Evolutionary conservation across 2,888 invertebrate genomes (phyloP).

Genomic region (Lasioglossum zephyrum): DNA sequence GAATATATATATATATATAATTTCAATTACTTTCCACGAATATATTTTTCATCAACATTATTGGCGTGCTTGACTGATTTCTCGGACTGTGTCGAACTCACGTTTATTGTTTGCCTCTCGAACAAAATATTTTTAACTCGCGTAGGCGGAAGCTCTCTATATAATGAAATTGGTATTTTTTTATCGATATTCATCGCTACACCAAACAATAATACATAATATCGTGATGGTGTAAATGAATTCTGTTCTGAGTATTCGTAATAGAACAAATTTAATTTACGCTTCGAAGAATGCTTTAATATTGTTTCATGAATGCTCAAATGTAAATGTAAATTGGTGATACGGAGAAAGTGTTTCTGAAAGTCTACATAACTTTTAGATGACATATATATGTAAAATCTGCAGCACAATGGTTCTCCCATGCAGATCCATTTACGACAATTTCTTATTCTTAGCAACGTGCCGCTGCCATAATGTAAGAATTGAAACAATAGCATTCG

Average conservation of each 20-base stretch:
- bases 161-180: slow-evolving; percentile 8
- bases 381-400: neutral
- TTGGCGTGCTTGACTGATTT: neutral
- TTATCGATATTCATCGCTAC: neutral
- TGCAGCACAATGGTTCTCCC: neutral
- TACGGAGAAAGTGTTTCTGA: neutral
- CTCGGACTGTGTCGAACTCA: neutral
- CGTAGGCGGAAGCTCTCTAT: neutral
- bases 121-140: neutral
- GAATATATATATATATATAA: neutral
- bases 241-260: neutral
- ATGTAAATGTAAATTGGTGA: neutral
- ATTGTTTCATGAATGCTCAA: neutral
- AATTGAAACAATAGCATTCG: slow-evolving; percentile 1
- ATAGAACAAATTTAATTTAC: neutral
- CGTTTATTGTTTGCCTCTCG: neutral
- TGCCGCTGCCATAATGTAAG: neutral
- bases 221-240: neutral
- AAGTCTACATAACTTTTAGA: neutral
- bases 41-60: slow-evolving; percentile 9
- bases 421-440: neutral
- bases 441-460: neutral
- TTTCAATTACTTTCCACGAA: slow-evolving; percentile 7
- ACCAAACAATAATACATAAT: neutral
- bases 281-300: neutral